Conservation (phyloP, 53 echinoderm and acorn worm genomes). For the Luidia sarsii region DNA sequence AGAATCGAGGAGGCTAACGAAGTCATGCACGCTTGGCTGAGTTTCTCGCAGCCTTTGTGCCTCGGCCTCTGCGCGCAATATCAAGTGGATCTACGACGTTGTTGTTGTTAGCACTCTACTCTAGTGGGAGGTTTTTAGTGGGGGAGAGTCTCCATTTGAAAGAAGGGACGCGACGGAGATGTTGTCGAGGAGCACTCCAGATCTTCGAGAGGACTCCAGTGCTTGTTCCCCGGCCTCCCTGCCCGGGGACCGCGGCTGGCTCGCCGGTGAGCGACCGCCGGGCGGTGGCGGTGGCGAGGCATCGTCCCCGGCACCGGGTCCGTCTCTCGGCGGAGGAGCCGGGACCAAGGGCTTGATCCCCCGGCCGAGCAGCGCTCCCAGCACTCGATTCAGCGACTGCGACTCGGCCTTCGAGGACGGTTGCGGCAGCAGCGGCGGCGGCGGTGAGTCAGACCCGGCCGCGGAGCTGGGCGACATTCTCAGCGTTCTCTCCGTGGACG, state of each 20-base stretch:
- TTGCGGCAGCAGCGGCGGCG: too few relatives aligned
- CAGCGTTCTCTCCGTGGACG: slow-evolving; percentile 36
- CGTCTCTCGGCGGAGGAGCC: too few relatives aligned
- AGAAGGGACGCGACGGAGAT: slow-evolving; percentile 17
- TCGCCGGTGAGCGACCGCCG: too few relatives aligned
- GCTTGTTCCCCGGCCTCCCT: too few relatives aligned
- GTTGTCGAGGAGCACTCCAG: slow-evolving; percentile 42
- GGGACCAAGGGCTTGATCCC: background rate
- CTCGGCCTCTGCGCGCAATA: background rate
- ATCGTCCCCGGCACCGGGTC: background rate
- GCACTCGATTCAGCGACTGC: slow-evolving; percentile 19
- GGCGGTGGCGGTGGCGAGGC: background rate
- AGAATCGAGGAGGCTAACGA: too few relatives aligned
- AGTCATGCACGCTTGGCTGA: background rate
- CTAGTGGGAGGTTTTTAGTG: background rate
- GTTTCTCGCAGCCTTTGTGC: background rate
- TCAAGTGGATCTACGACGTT: background rate
- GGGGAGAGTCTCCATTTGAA: too few relatives aligned
- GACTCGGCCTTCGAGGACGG: slow-evolving; percentile 33
- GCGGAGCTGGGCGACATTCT: slow-evolving; percentile 14
- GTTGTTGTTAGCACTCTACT: background rate
- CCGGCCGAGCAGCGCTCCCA: slow-evolving; percentile 28
- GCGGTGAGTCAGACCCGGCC: background rate
- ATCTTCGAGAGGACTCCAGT: slow-evolving; percentile 34
- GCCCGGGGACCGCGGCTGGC: too few relatives aligned